A percentile compares a stretch with the other conserved stretches of the same genome.
Evolutionary conservation across 1,140 invertebrate species (phyloP).

Genomic region (Luehdorfia chinensis): DNA sequence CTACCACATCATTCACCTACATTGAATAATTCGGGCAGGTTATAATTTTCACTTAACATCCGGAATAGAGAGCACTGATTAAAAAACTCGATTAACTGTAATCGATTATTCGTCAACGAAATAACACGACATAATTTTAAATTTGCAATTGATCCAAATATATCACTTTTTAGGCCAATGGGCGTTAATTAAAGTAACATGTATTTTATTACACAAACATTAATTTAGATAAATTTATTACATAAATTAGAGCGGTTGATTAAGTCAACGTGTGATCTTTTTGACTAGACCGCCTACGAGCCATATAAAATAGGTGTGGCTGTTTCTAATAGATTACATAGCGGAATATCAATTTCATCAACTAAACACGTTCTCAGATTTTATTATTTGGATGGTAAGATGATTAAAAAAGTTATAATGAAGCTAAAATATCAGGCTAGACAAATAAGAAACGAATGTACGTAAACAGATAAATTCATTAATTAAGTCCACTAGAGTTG

Average conservation of each 20-base stretch:
- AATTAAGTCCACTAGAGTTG: too few species aligned
- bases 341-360: too few species aligned
- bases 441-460: too few species aligned
- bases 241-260: constrained; percentile 6
- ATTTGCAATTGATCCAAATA: constrained; percentile 38
- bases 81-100: constrained; percentile 31
- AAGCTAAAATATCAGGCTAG: too few species aligned
- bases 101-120: constrained; percentile 34
- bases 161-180: constrained; percentile 21
- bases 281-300: not conserved
- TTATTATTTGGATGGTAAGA: too few species aligned
- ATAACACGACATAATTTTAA: constrained; percentile 29
- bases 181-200: constrained; percentile 10
- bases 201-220: constrained; percentile 4
- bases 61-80: constrained; percentile 34
- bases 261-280: not conserved
- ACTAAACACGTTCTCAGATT: too few species aligned
- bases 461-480: too few species aligned
- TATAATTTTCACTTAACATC: constrained; percentile 33
- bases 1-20: not conserved
- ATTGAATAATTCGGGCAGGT: constrained; percentile 1
- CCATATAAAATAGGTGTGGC: not conserved
- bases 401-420: too few species aligned
- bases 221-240: constrained; percentile 5
- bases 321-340: not conserved